These are phyloP conservation scores for Lordiphosa andalusiaca DNA, from an alignment of 2,888 invertebrate genomes.

Conservation along the genomic window DNA sequence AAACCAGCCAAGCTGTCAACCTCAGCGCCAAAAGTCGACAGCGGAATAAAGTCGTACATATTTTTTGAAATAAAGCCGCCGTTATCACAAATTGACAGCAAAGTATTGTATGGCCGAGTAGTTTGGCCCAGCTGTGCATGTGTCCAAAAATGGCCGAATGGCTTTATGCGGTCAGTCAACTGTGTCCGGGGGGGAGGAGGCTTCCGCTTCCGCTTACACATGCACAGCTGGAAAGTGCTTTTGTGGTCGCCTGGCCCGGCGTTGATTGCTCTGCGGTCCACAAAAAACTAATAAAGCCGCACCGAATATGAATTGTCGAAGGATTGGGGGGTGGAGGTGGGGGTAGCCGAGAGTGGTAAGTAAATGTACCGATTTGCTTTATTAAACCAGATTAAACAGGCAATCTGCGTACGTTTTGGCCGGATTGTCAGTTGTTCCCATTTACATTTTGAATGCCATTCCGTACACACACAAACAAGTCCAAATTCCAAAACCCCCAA, in stretches of 20 bases:
- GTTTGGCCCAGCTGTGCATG: constrained; percentile 12
- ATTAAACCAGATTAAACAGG: constrained; percentile 29
- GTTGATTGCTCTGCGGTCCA: constrained; percentile 64
- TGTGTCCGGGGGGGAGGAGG: constrained; percentile 28
- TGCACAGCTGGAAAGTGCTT: constrained; percentile 57
- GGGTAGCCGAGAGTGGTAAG: not conserved
- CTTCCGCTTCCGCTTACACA: constrained; percentile 43
- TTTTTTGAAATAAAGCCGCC: constrained; percentile 64
- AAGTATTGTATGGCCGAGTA: constrained; percentile 42
- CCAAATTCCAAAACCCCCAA: constrained; percentile 32
- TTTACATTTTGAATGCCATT: constrained; percentile 12
- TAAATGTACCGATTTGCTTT: constrained; percentile 16
- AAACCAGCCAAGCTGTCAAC: constrained; percentile 18
- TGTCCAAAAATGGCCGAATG: constrained; percentile 33
- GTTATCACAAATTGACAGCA: constrained; percentile 71
- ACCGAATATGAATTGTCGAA: constrained; percentile 14
- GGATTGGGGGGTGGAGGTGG: no score
- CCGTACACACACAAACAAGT: not conserved
- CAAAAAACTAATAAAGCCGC: constrained; percentile 58
- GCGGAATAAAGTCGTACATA: constrained; percentile 50
- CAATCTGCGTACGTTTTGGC: constrained; percentile 29
- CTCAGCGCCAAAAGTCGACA: constrained; percentile 24
- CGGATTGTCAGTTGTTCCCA: constrained; percentile 19
- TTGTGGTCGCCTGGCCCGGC: constrained; percentile 58
- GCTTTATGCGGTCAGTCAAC: constrained; percentile 54